Evolutionary conservation across 2,888 invertebrate species (phyloP), one percentile per base, ranked within the genome.

Genomic region (Ellobium chinense): DNA sequence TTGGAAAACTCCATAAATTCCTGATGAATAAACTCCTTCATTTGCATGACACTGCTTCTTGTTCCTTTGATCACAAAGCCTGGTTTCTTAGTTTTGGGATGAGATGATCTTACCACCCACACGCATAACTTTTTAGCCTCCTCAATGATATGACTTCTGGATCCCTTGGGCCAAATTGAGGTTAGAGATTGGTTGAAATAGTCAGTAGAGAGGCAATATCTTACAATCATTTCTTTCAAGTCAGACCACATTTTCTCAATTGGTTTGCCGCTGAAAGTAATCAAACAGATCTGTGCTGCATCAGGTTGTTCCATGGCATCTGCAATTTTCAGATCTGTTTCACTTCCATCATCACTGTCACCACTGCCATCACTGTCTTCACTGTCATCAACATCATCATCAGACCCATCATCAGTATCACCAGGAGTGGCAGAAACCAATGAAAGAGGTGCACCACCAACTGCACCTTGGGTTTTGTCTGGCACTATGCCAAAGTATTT

Each of bases 1-100:
- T 29, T 21, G 34, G 76, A 56, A 0, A 56, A 24, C 9, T 65
- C 31, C 21, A 1, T 21, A n/a, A 76, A 66, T 56, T 76, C 76
- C 24, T 76, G n/a, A n/a, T 27, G 21, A 54, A 60, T 76, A 0
- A 2, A n/a, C 0, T 24, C n/a, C 27, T 36, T 1, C 21, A 80
- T 39, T 54, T 56, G 24, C 24, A 63, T 29, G 1, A 83, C 83
- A 18, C 18, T 18, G 18, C 74, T 14, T 54, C 66, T 81, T 46
- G 74, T 66, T 58, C 83, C 83, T 78, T 77, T 80, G 4, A 83
- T 29, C 14, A 69, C 39, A 21, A 75, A 63, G 31, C 69, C 62
- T 12, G 62, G 34, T 12, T 60, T 37, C 27, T 77, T 56, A n/a
- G 77, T 60, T 36, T 68, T 69, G 4, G 4, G 24, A 27, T 69